These are phyloP conservation scores for Gymnogyps californianus DNA, from an alignment of 2,113 vertebrate genomes.

Conservation along the genomic window DNA sequence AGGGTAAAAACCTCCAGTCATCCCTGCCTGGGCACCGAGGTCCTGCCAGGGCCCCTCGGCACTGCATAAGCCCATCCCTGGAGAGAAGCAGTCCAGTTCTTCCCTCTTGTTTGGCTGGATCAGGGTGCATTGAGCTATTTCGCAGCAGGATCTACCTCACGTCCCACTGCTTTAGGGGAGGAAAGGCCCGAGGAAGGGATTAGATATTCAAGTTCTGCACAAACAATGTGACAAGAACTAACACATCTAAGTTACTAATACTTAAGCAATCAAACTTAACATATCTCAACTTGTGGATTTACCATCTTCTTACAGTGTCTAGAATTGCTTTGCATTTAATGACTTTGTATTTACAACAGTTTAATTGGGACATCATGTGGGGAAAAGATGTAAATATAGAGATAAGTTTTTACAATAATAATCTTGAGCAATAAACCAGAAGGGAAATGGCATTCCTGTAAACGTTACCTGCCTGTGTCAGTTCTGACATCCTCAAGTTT, in stretches of 20 bases:
- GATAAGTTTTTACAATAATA: background rate
- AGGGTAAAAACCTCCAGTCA: background rate
- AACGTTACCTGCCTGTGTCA: background rate
- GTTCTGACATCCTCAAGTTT: background rate
- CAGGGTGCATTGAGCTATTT: background rate
- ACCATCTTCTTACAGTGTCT: background rate
- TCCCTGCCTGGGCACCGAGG: background rate
- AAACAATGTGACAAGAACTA: background rate
- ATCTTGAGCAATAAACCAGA: background rate
- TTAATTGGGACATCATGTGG: background rate
- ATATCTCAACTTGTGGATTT: background rate
- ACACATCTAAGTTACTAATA: background rate
- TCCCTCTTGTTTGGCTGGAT: background rate
- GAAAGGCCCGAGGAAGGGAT: background rate
- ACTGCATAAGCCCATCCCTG: background rate
- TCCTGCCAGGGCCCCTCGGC: fast-evolving
- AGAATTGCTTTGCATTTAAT: background rate
- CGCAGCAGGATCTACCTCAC: background rate
- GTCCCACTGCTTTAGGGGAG: background rate
- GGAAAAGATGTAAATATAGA: background rate
- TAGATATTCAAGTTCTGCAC: background rate
- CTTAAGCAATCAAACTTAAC: background rate
- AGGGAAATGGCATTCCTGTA: background rate
- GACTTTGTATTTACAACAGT: background rate
- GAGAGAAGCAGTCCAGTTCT: background rate